Base-by-base conservation (phyloP, 2,797 vertebrate genomes). In the Alosa sapidissima region DNA sequence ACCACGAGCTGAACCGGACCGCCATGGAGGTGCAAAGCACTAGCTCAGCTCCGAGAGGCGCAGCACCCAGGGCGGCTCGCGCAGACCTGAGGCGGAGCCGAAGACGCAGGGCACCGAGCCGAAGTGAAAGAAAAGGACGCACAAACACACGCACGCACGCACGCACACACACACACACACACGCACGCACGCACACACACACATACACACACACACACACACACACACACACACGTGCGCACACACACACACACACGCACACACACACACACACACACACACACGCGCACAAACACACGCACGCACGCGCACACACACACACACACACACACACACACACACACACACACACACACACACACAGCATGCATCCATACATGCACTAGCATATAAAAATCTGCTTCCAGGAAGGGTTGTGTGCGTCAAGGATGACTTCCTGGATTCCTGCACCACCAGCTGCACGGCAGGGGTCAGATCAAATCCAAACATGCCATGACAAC, bases 391-490 rank as follows among this genome's bases (percentile, higher is more conserved):
- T 41, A 75, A 6, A 68, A 33, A 3, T 68, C 28, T 33, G 2
- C 10, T 33, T 68, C 62, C 62, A 68, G 62, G 62, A 68, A 68
- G 28, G 62, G 62, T 41, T 75, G 19, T 81, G 81, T 81, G 51
- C 8, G 51, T 82, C 28, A 36, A 55, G 52, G 49, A 14, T 75
- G 33, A 75, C 68, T 75, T 75, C 68, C 68, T 75, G 68, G 33
- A 75, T 14, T 14, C 68, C 33, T 41, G 36, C 13, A 6, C 36
- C 33, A 45, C 68, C 68, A 75, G 68, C 68, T 75, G 68, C 14
- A 7, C 16, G 5, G 13, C 33, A 13, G 33, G 33, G 68, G 33
- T 75, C 68, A 41, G 68, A 75, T 75, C 33, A 45, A 1, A 21
- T n/a, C 16, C 55, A 58, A 21, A 58, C 55, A n/a, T 7, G n/a